Percentiles rank a stretch among this genome's conserved stretches.
Evolutionary conservation across 2,888 invertebrate genomes (phyloP).

Genomic region (Latrodectus elegans): DNA sequence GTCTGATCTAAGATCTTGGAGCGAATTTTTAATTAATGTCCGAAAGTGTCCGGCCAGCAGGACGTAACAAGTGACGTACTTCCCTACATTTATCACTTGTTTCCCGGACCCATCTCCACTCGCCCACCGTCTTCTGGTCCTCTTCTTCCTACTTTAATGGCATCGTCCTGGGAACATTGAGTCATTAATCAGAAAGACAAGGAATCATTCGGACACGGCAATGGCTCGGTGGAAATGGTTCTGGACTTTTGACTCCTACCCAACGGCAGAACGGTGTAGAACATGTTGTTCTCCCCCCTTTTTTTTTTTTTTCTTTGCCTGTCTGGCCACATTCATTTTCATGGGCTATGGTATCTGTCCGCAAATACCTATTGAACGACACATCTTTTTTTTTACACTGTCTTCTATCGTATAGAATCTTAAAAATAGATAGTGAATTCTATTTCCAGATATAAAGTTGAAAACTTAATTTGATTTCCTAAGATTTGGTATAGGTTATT

Average conservation of each 20-base stretch:
- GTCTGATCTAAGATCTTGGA: slow-evolving; percentile 37
- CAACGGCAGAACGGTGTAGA: slow-evolving; percentile 3
- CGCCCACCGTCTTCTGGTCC: slow-evolving; percentile 6
- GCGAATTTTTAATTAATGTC: slow-evolving; percentile 59
- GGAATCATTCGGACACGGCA: slow-evolving; percentile 14
- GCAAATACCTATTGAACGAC: background rate
- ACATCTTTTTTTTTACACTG: too few species aligned
- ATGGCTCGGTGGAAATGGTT: slow-evolving; percentile 37
- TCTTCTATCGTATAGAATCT: too few species aligned
- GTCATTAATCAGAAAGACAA: slow-evolving; percentile 37
- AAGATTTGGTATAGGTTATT: too few species aligned
- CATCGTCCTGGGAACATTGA: slow-evolving; percentile 19
- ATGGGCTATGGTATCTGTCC: background rate
- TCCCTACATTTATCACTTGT: slow-evolving; percentile 36
- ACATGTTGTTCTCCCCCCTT: background rate
- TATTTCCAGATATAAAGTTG: too few species aligned
- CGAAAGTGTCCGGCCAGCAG: slow-evolving; percentile 32
- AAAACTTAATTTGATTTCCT: too few species aligned
- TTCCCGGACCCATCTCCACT: background rate
- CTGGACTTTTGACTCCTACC: slow-evolving; percentile 18
- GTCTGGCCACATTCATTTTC: slow-evolving; percentile 7
- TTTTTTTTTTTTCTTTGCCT: background rate
- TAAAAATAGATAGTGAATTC: too few species aligned
- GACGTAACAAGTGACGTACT: slow-evolving; percentile 50
- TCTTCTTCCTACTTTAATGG: slow-evolving; percentile 22